Conservation (phyloP, 2,113 vertebrate genomes). For the Urocynchramus pylzowi region DNA sequence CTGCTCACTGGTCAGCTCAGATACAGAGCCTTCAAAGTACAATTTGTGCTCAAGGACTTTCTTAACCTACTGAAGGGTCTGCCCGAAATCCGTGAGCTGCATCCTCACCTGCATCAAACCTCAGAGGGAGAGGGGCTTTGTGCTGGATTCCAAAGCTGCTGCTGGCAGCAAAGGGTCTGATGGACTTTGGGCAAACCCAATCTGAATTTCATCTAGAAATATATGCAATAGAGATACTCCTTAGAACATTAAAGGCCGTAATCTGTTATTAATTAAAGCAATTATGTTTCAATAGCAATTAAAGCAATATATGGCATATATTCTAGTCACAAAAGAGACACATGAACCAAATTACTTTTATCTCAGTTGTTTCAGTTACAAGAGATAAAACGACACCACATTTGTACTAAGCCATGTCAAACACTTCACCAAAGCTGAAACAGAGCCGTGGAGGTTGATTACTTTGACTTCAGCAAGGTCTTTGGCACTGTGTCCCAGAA, state of each 20-base stretch:
- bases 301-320: slow-evolving; percentile 49
- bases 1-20: background rate
- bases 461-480: background rate
- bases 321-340: slow-evolving; percentile 51
- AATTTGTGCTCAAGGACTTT: background rate
- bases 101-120: background rate
- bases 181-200: background rate
- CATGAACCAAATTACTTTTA: slow-evolving; percentile 34
- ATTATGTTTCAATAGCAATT: slow-evolving; percentile 65
- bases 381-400: background rate
- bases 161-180: background rate
- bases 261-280: slow-evolving; percentile 65
- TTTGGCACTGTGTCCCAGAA: background rate
- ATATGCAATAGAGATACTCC: background rate
- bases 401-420: background rate
- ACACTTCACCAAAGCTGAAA: background rate
- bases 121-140: rapidly evolving
- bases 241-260: slow-evolving; percentile 9
- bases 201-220: background rate
- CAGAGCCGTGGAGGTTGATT: background rate
- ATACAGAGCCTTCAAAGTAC: background rate
- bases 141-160: background rate
- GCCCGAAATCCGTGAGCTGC: background rate
- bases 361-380: background rate
- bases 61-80: background rate